Evolutionary conservation across 1,140 invertebrate species (phyloP).

Genomic region (Thaumetopoea pityocampa): DNA sequence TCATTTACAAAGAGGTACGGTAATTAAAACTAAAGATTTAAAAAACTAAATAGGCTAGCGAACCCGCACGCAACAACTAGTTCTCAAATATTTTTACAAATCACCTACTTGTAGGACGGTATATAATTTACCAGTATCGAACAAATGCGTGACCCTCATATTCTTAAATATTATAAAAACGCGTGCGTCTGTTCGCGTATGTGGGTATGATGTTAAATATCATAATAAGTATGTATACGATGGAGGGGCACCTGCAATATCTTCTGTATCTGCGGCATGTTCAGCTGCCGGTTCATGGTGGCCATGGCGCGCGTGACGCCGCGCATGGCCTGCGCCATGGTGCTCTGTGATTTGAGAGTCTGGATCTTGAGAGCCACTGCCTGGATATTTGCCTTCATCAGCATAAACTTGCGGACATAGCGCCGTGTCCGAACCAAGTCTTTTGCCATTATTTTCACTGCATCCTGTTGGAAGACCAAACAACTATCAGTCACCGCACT

Average conservation of each 20-base stretch:
- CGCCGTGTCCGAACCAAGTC: conserved; percentile 97
- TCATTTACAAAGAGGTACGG: no score
- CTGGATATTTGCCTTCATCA: conserved; percentile 99
- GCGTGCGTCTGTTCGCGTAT: no score
- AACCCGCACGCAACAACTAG: no score
- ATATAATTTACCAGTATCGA: no score
- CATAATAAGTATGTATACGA: no score
- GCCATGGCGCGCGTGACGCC: conserved; percentile 99
- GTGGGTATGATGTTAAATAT: no score
- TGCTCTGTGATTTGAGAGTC: conserved; percentile 98
- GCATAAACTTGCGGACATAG: conserved; percentile 98
- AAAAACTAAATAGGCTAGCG: no score
- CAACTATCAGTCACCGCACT: not conserved
- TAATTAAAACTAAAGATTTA: no score
- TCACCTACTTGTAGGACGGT: no score
- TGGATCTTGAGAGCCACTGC: conserved; percentile 99
- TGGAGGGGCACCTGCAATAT: conserved; percentile 91
- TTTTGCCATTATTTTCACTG: conserved; percentile 99
- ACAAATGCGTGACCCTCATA: no score
- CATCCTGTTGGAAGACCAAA: conserved; percentile 90
- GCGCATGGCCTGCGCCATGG: conserved; percentile 99
- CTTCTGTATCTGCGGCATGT: conserved; percentile 99
- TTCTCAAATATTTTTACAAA: no score
- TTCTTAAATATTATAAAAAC: no score
- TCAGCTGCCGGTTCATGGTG: conserved; percentile 98